Evolutionary conservation across 2,113 vertebrate genomes (phyloP), one percentile per base, ranked within the genome.

Genomic region (Corythornis cristatus): DNA sequence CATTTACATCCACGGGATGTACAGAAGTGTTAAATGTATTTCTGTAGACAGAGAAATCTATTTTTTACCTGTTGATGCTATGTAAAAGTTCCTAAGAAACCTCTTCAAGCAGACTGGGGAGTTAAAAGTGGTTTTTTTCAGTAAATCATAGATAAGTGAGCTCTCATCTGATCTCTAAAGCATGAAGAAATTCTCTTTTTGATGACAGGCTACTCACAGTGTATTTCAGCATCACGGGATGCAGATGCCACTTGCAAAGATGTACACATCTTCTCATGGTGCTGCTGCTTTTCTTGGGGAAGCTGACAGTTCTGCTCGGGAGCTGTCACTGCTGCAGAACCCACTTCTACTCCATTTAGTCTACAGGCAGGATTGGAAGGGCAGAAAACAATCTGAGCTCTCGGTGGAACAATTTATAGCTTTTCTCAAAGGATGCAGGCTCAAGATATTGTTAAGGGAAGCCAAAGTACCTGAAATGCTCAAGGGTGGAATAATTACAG

Each of bases 261-360:
- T 62, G 79, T 89, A 58, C 75, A 85, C 74, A 25, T 90, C 80
- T 96, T 83, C 78, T 85, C 76, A 62, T 5, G 4, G 26, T 67
- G 31, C 66, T 84, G 50, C 54, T 81, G 54, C 37, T 93, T 92
- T 92, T 76, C 74, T 71, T 89, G 78, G 56, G 64, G 84, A 92
- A 94, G 42, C 28, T 90, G 74, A 48, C 1, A 6, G 75, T 60
- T 87, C 53, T 87, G 54, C 58, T 72, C 79, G 58, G 65, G 82
- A 85, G 58, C 60, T 89, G 58, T 56, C 72, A 58, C 72, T 74
- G 83, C 60, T 88, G n/a, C 66, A 80, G 77, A 88, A 66, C 3
- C 50, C 51, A 77, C 43, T 60, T 88, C 67, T 83, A 66, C 14
- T 74, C 15, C 46, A 37, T 43, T 80, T 70, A 86, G 42, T 51